phyloP scores from a whole-genome alignment of 2,888 invertebrate genomes.

The Netelia melanura region DNA sequence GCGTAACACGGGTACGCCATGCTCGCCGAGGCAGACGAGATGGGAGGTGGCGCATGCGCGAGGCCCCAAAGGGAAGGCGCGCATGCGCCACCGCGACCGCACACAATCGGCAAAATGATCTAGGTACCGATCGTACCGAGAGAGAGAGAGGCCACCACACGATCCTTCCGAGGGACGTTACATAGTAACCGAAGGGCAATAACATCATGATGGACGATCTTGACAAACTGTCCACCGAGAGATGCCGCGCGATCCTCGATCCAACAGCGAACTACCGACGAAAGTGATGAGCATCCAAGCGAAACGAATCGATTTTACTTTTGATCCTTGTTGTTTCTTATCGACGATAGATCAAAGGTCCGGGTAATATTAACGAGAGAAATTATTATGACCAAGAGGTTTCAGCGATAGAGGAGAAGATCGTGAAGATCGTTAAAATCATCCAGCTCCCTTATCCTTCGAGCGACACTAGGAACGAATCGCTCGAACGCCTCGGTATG shows the following conservation, averaged over 20 bases:
- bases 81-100: slow-evolving; percentile 38
- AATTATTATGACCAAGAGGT: background rate
- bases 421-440: slow-evolving; percentile 29
- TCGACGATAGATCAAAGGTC: slow-evolving; percentile 5
- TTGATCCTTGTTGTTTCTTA: background rate
- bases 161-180: slow-evolving; percentile 26
- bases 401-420: background rate
- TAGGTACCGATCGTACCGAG: slow-evolving; percentile 35
- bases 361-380: background rate
- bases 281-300: background rate
- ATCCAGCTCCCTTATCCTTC: background rate
- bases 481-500: slow-evolving; percentile 24
- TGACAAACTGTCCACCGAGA: slow-evolving; percentile 24
- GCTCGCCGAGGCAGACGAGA: slow-evolving; percentile 21
- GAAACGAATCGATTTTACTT: background rate
- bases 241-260: too few species aligned
- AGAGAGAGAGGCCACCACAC: slow-evolving; percentile 28
- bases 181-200: slow-evolving; percentile 29
- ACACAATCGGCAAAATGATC: slow-evolving; percentile 64
- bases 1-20: slow-evolving; percentile 4
- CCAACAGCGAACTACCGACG: too few species aligned
- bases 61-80: slow-evolving; percentile 30
- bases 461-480: slow-evolving; percentile 4
- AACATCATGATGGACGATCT: slow-evolving; percentile 39
- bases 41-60: slow-evolving; percentile 4